Conservation (phyloP, 1,140 invertebrate species). For the Hyphantria cunea region DNA sequence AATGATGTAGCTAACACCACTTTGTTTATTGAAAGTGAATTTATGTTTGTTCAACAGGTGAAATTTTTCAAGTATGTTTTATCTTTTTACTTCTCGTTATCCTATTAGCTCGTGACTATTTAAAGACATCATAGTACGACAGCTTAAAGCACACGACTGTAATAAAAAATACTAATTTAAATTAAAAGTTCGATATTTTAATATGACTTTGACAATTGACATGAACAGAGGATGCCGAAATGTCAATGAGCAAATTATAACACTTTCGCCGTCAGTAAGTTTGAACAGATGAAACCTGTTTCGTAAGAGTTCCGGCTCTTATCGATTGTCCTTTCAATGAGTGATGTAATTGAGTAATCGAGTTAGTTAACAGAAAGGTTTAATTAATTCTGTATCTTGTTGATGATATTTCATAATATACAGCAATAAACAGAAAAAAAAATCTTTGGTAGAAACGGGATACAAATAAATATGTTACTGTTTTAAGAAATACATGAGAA, state of each 20-base stretch:
- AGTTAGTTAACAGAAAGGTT: conserved; percentile 6
- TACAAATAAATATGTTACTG: no score
- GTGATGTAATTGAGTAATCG: conserved; percentile 13
- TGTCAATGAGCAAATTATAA: conserved; percentile 31
- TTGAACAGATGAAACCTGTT: conserved; percentile 26
- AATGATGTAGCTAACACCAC: conserved; percentile 1
- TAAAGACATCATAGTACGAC: no score
- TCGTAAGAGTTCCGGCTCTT: conserved; percentile 16
- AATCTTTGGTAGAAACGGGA: no score
- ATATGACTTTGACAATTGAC: neutral
- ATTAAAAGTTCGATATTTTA: neutral
- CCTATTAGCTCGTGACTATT: no score
- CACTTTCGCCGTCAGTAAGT: conserved; percentile 33
- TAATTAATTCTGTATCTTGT: neutral
- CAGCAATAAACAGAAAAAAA: no score
- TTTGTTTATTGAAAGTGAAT: conserved; percentile 7
- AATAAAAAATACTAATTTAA: neutral
- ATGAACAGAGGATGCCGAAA: conserved; percentile 16
- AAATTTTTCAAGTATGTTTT: neutral
- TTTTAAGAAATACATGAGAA: no score
- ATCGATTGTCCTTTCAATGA: conserved; percentile 26
- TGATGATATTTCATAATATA: no score
- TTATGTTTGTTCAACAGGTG: neutral
- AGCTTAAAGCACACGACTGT: neutral
- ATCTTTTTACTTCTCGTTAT: no score